phyloP scores from a whole-genome alignment of 2,797 vertebrate species.

The Microctenopoma stevenorrisi region DNA sequence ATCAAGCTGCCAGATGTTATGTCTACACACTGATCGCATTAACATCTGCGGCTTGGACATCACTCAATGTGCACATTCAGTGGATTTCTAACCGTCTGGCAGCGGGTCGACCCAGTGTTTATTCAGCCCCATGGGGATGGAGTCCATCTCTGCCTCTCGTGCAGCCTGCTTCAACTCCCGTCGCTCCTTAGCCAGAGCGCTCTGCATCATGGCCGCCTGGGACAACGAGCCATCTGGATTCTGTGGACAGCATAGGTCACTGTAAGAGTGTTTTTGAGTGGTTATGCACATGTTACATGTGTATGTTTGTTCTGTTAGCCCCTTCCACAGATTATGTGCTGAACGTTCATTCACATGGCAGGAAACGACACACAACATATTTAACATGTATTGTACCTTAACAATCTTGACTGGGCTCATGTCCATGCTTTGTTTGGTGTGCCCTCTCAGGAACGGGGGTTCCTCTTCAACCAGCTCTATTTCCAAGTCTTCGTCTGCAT shows the following conservation, averaged over 20 bases:
- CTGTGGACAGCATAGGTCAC: conserved; percentile 66
- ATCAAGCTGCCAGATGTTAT: conserved; percentile 19
- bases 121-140: conserved; percentile 98
- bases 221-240: conserved; percentile 98
- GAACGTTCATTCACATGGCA: not conserved
- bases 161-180: conserved; percentile 96
- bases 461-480: conserved; percentile 98
- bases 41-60: conserved; percentile 24
- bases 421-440: conserved; percentile 99
- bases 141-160: conserved; percentile 98
- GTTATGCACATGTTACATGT: not conserved
- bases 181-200: conserved; percentile 95
- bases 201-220: conserved; percentile 99
- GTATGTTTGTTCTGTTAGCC: too few relatives aligned
- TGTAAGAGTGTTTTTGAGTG: not conserved
- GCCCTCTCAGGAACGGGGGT: conserved; percentile 95
- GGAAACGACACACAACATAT: not conserved
- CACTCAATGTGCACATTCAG: conserved; percentile 1
- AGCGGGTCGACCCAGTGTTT: conserved; percentile 99
- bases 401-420: conserved; percentile 99
- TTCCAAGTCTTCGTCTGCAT: conserved; percentile 95
- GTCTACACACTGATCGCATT: not conserved
- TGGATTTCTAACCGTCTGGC: conserved; percentile 88
- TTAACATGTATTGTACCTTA: conserved; percentile 81
- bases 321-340: too few relatives aligned